Evolutionary conservation across 2,888 invertebrate species (phyloP), one percentile per base, ranked within the genome.

Genomic region (Xestia c-nigrum): DNA sequence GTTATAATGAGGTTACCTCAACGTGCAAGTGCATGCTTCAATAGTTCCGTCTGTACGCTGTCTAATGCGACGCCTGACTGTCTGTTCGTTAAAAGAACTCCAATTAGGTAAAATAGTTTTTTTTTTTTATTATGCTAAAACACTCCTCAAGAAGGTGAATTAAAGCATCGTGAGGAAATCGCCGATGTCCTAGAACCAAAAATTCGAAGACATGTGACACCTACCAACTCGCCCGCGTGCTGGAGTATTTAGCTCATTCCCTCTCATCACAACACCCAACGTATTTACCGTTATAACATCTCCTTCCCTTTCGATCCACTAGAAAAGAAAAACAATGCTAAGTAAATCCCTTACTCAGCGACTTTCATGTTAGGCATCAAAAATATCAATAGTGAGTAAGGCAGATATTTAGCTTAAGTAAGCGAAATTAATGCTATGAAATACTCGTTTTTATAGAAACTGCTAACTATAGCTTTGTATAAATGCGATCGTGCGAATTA

Each of bases 41-140:
- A 16, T 66, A 59, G 66, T 72, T 78, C 24, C 14, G 74, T 75
- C 47, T 61, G 16, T 72, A 31, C 24, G 3, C 21, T 38, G 77
- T 63, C 31, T 66, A 61, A 38, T 46, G 52, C 43, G 59, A 69
- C 38, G 65, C 55, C 47, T 12, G 68, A 47, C 47, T 72, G 76
- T 76, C 21, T 46, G 38, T 57, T 9, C n/a, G n/a, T 12, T 46
- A 46, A 9, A 43, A 43, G 43, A 43, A 43, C 43, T 43, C 9
- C 43, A 43, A 43, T 43, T 43, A 43, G 43, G 9, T 43, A 43
- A 43, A 43, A 9, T 43, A 43, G 43, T 43, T 43, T 43, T 43
- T 31, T 31, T 31, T 31, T 31, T 31, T 2, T 31, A 31, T 31
- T 3, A 31, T 31, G 31, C 31, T 31, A 31, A 31, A 31, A 31